Evolutionary conservation across 2,888 invertebrate genomes (phyloP), one percentile per base, ranked within the genome.

Genomic region (Matsumyia berberina): DNA sequence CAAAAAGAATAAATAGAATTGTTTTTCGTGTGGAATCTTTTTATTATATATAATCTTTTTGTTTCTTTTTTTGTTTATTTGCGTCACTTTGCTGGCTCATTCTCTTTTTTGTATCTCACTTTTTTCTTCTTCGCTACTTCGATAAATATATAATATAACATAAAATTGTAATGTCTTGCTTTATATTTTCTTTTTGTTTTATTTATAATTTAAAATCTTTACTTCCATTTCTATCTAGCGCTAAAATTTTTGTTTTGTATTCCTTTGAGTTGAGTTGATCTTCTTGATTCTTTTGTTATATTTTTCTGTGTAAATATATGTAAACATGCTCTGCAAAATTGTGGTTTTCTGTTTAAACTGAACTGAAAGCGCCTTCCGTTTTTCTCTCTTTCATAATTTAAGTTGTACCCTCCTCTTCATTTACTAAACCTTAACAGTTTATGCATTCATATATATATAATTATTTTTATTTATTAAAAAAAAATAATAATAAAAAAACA

Each of bases 51-150:
- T 57, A 44, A 60, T 64, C 29, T 39, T 73, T 55, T 33, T 62
- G 9, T 60, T 67, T 53, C 31, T 46, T 44, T 69, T 80, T 74
- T 67, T 67, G 17, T 72, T 70, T 81, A 66, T 70, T 83, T 83
- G 77, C 82, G 82, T 83, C 73, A 83, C 83, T 79, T 83, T 85
- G 78, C 83, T 85, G 83, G 83, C 83, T 85, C 83, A 79, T 79
- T 85, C 74, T 85, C 79, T 73, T 83, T 77, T 66, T 62, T 29
- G 46, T 60, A 69, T 77, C 62, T 78, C 35, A 51, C 60, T 78
- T 72, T 82, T 72, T 73, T 67, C 77, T 33, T 69, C 78, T 83
- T 79, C 49, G 44, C 73, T 69, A 74, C 74, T 78, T 85, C 62
- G 73, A 74, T 79, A 79, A 85, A 85, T 85, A 85, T 69, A 69